A percentile compares a stretch with the other conserved stretches of the same genome.
Evolutionary conservation across 2,888 invertebrate species (phyloP).

Genomic region (Agrochola macilenta): DNA sequence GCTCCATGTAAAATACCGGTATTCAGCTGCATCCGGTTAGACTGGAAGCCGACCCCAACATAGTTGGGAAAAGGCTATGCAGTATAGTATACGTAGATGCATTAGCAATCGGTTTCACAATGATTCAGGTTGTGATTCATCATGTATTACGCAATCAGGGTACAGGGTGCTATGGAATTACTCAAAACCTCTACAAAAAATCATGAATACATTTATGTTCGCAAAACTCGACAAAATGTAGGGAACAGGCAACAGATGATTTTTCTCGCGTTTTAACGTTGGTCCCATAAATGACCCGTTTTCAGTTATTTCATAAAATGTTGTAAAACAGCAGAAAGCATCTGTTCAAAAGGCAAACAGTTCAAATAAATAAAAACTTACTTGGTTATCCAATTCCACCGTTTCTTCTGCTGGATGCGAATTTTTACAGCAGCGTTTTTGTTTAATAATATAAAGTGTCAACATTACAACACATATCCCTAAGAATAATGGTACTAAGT

Average conservation of each 20-base stretch:
- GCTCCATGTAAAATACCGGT: too few relatives aligned
- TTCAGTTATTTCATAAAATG: not conserved
- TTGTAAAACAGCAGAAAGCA: not conserved
- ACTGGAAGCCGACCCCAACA: too few relatives aligned
- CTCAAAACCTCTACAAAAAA: not conserved
- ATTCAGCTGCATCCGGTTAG: too few relatives aligned
- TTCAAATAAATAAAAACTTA: not conserved
- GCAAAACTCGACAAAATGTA: not conserved
- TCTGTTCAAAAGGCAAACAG: too few relatives aligned
- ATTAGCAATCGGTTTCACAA: too few relatives aligned
- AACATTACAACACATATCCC: not conserved
- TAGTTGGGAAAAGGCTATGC: too few relatives aligned
- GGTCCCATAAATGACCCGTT: not conserved
- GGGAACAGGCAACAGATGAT: not conserved
- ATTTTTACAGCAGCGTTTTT: not conserved
- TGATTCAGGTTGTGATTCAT: too few relatives aligned
- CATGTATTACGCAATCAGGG: too few relatives aligned
- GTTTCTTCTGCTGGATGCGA: constrained; percentile 5
- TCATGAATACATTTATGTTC: not conserved
- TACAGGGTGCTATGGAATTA: not conserved
- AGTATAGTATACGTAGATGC: too few relatives aligned
- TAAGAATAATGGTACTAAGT: not conserved
- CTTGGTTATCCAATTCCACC: constrained; percentile 15
- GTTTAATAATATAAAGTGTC: not conserved
- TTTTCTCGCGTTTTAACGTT: not conserved